Conservation (phyloP, 2,113 vertebrate species). For the Tachysurus fulvidraco region DNA sequence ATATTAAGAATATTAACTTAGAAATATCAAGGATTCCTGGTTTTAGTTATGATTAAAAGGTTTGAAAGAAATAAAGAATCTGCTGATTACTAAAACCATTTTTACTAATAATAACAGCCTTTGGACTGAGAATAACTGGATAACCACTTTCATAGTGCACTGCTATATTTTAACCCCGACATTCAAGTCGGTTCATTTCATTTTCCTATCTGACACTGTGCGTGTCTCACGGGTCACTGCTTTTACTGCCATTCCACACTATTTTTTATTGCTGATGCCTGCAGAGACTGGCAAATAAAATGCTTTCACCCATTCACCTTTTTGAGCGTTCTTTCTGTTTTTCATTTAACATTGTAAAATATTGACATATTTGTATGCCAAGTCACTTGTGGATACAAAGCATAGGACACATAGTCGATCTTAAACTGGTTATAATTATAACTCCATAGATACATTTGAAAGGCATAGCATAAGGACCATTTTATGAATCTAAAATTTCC, state of each 20-base stretch:
- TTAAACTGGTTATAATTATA: background rate
- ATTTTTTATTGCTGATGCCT: slow-evolving; percentile 19
- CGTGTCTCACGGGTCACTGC: background rate
- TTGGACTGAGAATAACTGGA: background rate
- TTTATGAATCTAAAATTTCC: background rate
- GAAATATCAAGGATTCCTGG: background rate
- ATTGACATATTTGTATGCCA: background rate
- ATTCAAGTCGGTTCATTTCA: background rate
- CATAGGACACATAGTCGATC: background rate
- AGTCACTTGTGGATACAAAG: background rate
- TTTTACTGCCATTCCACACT: background rate
- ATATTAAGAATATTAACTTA: background rate
- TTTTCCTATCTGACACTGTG: background rate
- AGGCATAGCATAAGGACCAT: background rate
- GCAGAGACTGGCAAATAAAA: background rate
- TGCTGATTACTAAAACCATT: background rate
- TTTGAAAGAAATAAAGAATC: background rate
- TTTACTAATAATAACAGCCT: background rate
- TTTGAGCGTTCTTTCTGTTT: background rate
- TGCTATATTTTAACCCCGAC: background rate
- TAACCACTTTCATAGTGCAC: background rate
- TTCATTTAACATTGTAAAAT: background rate
- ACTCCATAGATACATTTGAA: background rate
- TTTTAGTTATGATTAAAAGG: background rate
- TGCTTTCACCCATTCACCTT: background rate